Evolutionary conservation across 2,888 invertebrate species (phyloP).

Genomic region (Anticlea derivata): DNA sequence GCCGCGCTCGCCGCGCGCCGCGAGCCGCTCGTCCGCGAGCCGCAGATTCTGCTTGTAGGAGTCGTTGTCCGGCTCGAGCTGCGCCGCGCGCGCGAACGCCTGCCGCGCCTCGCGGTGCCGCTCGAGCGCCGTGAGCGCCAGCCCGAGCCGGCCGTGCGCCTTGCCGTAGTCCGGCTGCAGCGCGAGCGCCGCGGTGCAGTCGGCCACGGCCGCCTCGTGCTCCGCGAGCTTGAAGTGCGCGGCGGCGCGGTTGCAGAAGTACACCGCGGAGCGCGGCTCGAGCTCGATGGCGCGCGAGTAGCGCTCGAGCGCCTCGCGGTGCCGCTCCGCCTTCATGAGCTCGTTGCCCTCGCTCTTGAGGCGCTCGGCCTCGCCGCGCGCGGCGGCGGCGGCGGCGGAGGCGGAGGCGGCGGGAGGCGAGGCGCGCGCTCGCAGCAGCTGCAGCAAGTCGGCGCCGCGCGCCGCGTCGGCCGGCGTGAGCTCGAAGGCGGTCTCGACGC

Average conservation of each 20-base stretch:
- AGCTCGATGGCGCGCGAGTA: conserved; percentile 95
- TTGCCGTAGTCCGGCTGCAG: conserved; percentile 97
- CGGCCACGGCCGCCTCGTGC: conserved; percentile 92
- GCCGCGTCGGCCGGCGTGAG: conserved; percentile 80
- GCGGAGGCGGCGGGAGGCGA: conserved; percentile 45
- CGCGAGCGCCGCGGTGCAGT: conserved; percentile 94
- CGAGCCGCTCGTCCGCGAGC: conserved; percentile 88
- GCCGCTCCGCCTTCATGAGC: conserved; percentile 93
- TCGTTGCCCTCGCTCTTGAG: conserved; percentile 95
- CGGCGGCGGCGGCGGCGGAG: conserved; percentile 15
- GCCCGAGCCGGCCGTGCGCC: conserved; percentile 96
- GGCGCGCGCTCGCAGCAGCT: conserved; percentile 55
- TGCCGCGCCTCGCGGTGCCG: conserved; percentile 92
- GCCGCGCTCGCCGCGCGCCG: conserved; percentile 86
- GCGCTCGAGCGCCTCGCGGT: conserved; percentile 90
- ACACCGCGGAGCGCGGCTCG: conserved; percentile 95
- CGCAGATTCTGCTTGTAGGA: conserved; percentile 94
- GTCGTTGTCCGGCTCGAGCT: conserved; percentile 96
- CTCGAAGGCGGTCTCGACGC: conserved; percentile 95
- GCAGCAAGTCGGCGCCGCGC: conserved; percentile 62
- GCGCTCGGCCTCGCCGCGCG: conserved; percentile 89
- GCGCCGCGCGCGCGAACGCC: conserved; percentile 94
- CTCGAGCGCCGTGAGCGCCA: conserved; percentile 93
- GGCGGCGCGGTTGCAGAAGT: conserved; percentile 98
- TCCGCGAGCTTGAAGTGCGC: conserved; percentile 95